Evolutionary conservation across 2,888 invertebrate genomes (phyloP).

Genomic region (Dasypolia templi): DNA sequence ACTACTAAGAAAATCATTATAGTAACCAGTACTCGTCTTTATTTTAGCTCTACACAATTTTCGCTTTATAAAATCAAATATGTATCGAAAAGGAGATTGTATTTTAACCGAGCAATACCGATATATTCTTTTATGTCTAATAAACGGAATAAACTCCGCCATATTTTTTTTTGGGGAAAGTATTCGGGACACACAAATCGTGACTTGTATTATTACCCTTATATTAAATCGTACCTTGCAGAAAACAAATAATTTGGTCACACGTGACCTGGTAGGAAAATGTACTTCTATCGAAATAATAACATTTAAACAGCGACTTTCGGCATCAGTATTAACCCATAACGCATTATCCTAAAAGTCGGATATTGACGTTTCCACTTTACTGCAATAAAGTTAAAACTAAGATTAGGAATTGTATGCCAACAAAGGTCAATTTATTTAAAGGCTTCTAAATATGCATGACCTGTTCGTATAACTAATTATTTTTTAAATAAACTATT

Average conservation of each 20-base stretch:
- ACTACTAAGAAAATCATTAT: neutral
- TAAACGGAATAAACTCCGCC: conserved; percentile 42
- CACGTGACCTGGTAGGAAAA: neutral
- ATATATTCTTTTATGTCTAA: conserved; percentile 54
- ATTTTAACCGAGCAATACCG: conserved; percentile 33
- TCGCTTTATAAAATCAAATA: conserved; percentile 2
- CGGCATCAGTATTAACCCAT: neutral
- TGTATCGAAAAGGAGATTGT: neutral
- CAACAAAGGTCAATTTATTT: neutral
- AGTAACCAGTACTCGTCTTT: neutral
- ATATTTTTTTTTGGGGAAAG: conserved; percentile 52
- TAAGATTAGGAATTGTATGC: neutral
- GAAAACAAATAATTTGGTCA: neutral
- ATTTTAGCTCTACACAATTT: neutral
- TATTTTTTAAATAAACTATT: neutral
- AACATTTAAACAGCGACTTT: neutral
- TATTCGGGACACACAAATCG: conserved; percentile 29
- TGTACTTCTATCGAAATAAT: neutral
- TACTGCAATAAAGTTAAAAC: neutral
- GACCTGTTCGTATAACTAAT: neutral
- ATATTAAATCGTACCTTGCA: no score
- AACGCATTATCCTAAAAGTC: neutral
- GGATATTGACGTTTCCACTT: neutral
- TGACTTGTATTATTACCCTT: conserved; percentile 7
- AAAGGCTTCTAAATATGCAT: neutral